Evolutionary conservation across 2,113 vertebrate genomes (phyloP).

Genomic region (Archocentrus centrarchus): DNA sequence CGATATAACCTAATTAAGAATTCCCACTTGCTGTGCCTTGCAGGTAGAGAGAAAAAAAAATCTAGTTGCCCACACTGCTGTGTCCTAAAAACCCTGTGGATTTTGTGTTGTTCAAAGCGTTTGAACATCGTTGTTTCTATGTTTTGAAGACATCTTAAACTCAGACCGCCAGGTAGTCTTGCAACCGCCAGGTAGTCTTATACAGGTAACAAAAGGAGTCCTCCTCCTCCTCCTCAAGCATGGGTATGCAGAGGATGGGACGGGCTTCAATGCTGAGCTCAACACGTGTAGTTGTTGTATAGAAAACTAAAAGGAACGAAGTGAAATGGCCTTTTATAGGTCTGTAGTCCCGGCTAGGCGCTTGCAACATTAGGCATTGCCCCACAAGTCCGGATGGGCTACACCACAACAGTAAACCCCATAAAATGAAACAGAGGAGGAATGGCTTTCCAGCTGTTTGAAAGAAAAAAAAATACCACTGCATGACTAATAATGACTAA

Average conservation of each 20-base stretch:
- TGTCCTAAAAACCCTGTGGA: background rate
- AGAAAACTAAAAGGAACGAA: constrained; percentile 55
- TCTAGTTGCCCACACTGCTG: background rate
- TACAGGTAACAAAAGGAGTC: constrained; percentile 80
- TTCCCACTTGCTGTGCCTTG: constrained; percentile 49
- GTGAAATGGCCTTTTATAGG: constrained; percentile 74
- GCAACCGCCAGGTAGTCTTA: constrained; percentile 75
- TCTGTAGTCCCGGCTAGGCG: constrained; percentile 31
- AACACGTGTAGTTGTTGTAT: constrained; percentile 78
- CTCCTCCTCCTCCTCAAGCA: constrained; percentile 67
- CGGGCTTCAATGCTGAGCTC: constrained; percentile 66
- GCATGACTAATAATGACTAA: constrained; percentile 69
- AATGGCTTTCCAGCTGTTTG: constrained; percentile 60
- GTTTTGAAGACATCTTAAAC: constrained; percentile 68
- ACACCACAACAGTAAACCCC: constrained; percentile 71
- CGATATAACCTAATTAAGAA: constrained; percentile 61
- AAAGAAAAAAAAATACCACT: constrained; percentile 14
- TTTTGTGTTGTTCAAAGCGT: background rate
- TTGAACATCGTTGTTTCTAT: constrained; percentile 29
- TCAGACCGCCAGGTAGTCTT: constrained; percentile 59
- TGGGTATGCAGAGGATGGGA: constrained; percentile 71
- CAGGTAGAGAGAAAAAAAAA: constrained; percentile 16
- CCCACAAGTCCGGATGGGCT: constrained; percentile 49
- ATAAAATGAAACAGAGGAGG: constrained; percentile 54
- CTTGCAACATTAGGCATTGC: constrained; percentile 59